Evolutionary conservation across 1,140 invertebrate species (phyloP), one percentile per base, ranked within the genome.

Genomic region (Monomorium pharaonis): DNA sequence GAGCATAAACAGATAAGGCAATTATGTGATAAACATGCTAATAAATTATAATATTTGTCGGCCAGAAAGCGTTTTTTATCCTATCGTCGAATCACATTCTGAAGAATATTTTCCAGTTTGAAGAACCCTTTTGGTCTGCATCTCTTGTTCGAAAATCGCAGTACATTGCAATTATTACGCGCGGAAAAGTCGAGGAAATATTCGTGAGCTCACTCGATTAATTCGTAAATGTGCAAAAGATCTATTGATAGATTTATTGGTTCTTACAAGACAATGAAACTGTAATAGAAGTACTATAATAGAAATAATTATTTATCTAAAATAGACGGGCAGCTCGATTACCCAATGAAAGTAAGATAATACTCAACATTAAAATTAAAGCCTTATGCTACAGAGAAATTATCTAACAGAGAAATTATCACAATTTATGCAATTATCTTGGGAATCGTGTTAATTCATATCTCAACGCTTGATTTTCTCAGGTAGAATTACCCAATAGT

Each of bases 21-120:
- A 42, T 65, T n/a, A n/a, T n/a, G n/a, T n/a, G n/a, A n/a, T n/a
- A n/a, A n/a, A 81, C 69, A 62, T 67, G 47, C 42, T 70, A 37
- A 58, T 70, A 44, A 86, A 42, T 83, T 85, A 86, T 84, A 86
- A 83, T 86, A 90, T 89, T 90, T 54, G 30, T 65, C 7, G 56
- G 1, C 12, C 54, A 49, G 56, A 44, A 88, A 67, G 16, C 56
- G 30, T 42, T 37, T 85, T 56, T 63, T 58, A 76, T 33, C 24
- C 12, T 47, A 5, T 37, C 49, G 37, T 54, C 18, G 12, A 33
- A 60, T 56, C 42, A 70, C 84, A 44, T 81, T 56, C 47, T 47
- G 18, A 33, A 78, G 67, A 67, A 87, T 84, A 84, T 33, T 89
- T 84, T 84, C 3, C 84, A 33, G 72, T 44, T 84, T 56, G 72